Evolutionary conservation across 1,140 invertebrate genomes (phyloP).

Genomic region (Parasteatoda tepidariorum): DNA sequence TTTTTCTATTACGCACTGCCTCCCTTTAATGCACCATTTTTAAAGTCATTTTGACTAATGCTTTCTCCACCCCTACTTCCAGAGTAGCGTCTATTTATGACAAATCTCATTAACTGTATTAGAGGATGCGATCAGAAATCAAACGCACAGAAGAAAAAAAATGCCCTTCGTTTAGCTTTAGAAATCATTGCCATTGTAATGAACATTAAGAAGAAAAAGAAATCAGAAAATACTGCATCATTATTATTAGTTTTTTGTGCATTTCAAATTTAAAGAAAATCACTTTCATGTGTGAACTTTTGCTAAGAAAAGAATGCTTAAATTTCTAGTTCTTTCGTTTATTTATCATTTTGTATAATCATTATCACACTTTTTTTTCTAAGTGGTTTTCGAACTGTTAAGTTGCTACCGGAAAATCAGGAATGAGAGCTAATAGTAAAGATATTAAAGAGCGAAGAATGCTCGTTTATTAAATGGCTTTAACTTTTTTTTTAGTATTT

Average conservation of each 20-base stretch:
- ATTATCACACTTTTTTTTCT: too few relatives aligned
- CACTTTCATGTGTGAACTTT: not conserved
- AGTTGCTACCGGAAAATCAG: too few relatives aligned
- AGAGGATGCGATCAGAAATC: too few relatives aligned
- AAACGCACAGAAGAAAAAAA: not conserved
- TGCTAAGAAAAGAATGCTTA: too few relatives aligned
- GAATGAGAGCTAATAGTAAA: too few relatives aligned
- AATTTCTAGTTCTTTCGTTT: too few relatives aligned
- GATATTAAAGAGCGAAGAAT: too few relatives aligned
- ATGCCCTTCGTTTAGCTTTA: constrained; percentile 2
- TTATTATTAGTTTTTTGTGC: not conserved
- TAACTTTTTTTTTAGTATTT: too few relatives aligned
- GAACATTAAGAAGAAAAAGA: not conserved
- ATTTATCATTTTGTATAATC: too few relatives aligned
- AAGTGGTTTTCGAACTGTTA: too few relatives aligned
- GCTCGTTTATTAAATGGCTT: too few relatives aligned
- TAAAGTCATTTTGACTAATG: constrained; percentile 28
- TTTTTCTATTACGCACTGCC: not conserved
- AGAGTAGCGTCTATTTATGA: constrained; percentile 14
- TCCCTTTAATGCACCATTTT: constrained; percentile 21
- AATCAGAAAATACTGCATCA: not conserved
- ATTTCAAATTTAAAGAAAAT: not conserved
- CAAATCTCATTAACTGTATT: constrained; percentile 40
- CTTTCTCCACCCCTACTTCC: not conserved
- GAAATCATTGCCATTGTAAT: constrained; percentile 28